Conservation (phyloP, 2,888 invertebrate species). For the Salticus scenicus region DNA sequence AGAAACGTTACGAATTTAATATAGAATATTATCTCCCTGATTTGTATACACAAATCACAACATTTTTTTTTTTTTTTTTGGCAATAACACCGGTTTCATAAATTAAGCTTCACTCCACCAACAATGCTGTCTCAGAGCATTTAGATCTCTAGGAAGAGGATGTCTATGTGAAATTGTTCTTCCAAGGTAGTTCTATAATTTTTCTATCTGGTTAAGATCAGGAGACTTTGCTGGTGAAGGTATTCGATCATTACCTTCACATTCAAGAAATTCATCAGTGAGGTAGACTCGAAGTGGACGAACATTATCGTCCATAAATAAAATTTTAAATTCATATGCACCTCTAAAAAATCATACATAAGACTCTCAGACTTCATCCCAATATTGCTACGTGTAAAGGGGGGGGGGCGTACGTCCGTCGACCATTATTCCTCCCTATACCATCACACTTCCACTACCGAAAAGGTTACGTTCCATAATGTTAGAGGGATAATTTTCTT, state of each 20-base stretch:
- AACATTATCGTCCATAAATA: slow-evolving; percentile 4
- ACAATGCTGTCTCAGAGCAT: neutral
- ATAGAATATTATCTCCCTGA: too few species aligned
- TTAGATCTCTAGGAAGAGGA: neutral
- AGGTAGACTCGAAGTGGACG: neutral
- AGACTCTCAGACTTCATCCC: too few species aligned
- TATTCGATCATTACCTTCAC: neutral
- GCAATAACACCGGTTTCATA: too few species aligned
- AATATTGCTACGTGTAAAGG: too few species aligned
- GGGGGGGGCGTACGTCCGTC: too few species aligned
- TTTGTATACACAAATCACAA: too few species aligned
- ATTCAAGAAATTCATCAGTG: neutral
- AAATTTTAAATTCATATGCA: neutral
- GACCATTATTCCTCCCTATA: too few species aligned
- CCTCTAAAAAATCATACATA: neutral
- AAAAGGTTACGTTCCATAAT: neutral
- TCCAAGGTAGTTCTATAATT: neutral
- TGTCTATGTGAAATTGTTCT: neutral
- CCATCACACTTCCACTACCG: too few species aligned
- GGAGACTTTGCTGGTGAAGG: neutral
- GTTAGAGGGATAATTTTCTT: neutral
- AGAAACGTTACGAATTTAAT: too few species aligned
- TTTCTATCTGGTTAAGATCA: neutral
- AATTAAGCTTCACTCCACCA: neutral
- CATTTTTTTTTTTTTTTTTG: too few species aligned